Evolutionary conservation across 1,140 invertebrate genomes (phyloP), one percentile per base, ranked within the genome.

Genomic region (Xylocopa sonorina): DNA sequence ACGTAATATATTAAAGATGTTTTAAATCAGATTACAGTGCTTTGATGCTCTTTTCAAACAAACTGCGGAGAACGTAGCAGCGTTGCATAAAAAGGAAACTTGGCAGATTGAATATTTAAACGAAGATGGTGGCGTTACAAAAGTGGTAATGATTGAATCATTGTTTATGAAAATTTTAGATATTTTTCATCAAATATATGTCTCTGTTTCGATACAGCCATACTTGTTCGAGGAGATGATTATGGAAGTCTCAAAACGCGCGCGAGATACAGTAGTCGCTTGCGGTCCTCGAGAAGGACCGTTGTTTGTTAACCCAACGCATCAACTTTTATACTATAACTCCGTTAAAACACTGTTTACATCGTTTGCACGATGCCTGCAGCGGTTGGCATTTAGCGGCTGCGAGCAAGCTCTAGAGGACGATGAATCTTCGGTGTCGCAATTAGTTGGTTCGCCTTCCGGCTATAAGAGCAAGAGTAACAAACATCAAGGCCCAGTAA

Each of bases 101-200:
- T 99, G 98, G 98, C 94, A 95, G 83, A 95, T 98, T 67, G 96
- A 98, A 81, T 96, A 97, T 78, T 95, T 96, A 87, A 96, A 96
- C 82, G 95, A 96, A 83, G 95, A 96, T 88, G 96, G 96, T 32
- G 96, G 96, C 43, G 96, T 97, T 50, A 98, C 97, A 14, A 95
- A 96, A 90, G 93, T 98, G 89, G 97, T 97, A 93, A 77, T 43
- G 58, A 9, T 64, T 63, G 34, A 38, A 38, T 66, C 48, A 58
- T 12, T 3, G 41, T n/a, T 46, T 32, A 38, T 72, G 1, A 62
- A 41, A 73, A 80, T 75, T 72, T 43, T 53, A 43, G 27, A 10
- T 41, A 24, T 27, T 57, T 29, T 48, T 34, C 24, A 16, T 48
- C n/a, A 43, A 66, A 66, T 32, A 71, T n/a, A 0, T 80, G 10